phyloP scores from a whole-genome alignment of 1,140 invertebrate genomes.

The Leucophenga varia region DNA sequence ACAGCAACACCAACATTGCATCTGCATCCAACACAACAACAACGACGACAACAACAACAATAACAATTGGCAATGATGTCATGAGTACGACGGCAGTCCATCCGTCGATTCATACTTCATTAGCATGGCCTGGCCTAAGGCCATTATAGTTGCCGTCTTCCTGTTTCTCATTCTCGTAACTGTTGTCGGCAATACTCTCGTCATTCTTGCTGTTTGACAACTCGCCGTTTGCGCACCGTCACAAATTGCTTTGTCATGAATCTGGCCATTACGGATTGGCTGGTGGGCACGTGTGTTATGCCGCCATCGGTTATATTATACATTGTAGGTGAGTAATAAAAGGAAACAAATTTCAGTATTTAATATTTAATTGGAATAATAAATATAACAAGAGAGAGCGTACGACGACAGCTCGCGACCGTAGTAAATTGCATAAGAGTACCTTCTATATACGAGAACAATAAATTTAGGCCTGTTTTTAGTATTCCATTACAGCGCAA shows the following conservation, averaged over 20 bases:
- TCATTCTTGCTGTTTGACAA: slow-evolving; percentile 85
- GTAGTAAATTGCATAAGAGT: too few species aligned
- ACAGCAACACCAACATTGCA: too few species aligned
- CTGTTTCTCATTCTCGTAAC: slow-evolving; percentile 61
- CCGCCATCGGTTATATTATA: slow-evolving; percentile 76
- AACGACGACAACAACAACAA: background rate
- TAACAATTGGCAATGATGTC: background rate
- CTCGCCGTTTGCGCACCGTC: slow-evolving; percentile 82
- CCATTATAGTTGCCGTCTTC: slow-evolving; percentile 12
- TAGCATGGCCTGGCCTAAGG: slow-evolving; percentile 17
- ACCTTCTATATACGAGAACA: too few species aligned
- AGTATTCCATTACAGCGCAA: too few species aligned
- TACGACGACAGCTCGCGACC: too few species aligned
- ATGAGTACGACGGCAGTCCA: background rate
- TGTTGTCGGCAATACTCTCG: slow-evolving; percentile 79
- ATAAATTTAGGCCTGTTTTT: too few species aligned
- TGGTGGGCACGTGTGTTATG: slow-evolving; percentile 90
- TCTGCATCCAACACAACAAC: too few species aligned
- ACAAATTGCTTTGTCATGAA: slow-evolving; percentile 93
- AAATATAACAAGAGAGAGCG: too few species aligned
- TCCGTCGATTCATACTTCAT: slow-evolving; percentile 11
- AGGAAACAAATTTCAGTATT: too few species aligned
- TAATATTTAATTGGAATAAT: too few species aligned
- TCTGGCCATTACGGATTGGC: slow-evolving; percentile 82
- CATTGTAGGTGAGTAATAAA: slow-evolving; percentile 62